These are phyloP conservation scores for Collichthys lucidus DNA, from an alignment of 2,113 vertebrate genomes.

Conservation along the genomic window DNA sequence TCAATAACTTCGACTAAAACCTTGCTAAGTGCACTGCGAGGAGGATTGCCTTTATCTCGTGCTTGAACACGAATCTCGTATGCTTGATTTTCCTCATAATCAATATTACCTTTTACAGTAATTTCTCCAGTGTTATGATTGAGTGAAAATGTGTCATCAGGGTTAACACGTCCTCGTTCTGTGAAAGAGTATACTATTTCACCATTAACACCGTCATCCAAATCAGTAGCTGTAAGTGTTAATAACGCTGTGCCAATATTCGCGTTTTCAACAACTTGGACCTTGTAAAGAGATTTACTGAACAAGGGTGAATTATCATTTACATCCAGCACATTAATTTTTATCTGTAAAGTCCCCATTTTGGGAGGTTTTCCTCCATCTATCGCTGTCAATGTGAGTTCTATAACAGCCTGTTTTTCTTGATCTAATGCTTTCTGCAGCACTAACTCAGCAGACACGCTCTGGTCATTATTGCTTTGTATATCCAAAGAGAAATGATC, in stretches of 20 bases:
- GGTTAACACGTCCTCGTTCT: conserved; percentile 75
- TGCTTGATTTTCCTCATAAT: conserved; percentile 82
- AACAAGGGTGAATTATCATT: conserved; percentile 79
- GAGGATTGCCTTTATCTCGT: conserved; percentile 75
- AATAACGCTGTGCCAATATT: conserved; percentile 60
- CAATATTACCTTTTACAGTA: conserved; percentile 78
- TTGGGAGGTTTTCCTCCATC: conserved; percentile 79
- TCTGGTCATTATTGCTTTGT: conserved; percentile 78
- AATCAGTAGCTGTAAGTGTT: conserved; percentile 72
- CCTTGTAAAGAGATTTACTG: conserved; percentile 73
- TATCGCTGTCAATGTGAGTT: conserved; percentile 70
- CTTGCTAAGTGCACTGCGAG: conserved; percentile 79
- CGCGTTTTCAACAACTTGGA: conserved; percentile 73
- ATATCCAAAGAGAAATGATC: conserved; percentile 81
- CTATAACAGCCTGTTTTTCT: conserved; percentile 72
- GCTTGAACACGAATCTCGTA: conserved; percentile 77
- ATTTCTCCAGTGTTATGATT: conserved; percentile 85
- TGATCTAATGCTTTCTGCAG: conserved; percentile 80
- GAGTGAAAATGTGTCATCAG: conserved; percentile 78
- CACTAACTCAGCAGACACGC: conserved; percentile 80
- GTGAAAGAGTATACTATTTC: conserved; percentile 73
- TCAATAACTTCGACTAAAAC: conserved; percentile 84
- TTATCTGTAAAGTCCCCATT: conserved; percentile 70
- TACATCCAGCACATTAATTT: conserved; percentile 75
- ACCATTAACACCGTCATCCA: conserved; percentile 74